Conservation (phyloP, 2,113 vertebrate species). For the Melanerpes formicivorus region DNA sequence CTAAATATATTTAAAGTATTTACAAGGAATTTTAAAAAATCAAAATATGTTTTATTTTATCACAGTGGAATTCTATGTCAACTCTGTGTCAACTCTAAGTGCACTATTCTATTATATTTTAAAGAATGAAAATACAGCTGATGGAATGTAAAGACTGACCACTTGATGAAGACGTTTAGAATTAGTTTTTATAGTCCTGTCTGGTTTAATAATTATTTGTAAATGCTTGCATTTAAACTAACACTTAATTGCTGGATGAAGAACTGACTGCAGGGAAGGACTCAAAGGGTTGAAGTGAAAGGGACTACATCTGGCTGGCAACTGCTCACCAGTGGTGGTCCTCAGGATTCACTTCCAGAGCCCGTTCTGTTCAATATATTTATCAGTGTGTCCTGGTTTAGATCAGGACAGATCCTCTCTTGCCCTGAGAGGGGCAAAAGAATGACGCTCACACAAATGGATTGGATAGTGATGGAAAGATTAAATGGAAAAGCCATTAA, state of each 20-base stretch:
- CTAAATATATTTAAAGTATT: background rate
- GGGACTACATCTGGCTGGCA: background rate
- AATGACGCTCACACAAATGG: no score
- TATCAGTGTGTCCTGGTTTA: background rate
- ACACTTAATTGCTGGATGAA: background rate
- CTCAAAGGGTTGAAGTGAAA: background rate
- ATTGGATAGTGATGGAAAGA: no score
- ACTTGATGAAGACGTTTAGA: background rate
- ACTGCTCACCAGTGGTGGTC: accelerated
- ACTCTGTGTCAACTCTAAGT: accelerated
- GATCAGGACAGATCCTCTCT: no score
- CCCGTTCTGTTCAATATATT: background rate
- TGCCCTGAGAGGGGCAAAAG: no score
- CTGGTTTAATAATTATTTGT: background rate
- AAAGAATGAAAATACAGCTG: no score
- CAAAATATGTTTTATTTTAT: background rate
- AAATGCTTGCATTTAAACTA: background rate
- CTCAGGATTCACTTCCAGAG: background rate
- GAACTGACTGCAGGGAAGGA: background rate
- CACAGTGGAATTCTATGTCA: background rate
- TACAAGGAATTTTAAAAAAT: background rate
- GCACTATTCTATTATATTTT: background rate
- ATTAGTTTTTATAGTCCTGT: background rate
- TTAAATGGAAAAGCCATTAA: no score
- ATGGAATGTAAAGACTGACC: no score